Percentiles rank a stretch among this genome's conserved stretches.
phyloP scores from a whole-genome alignment of 1,140 invertebrate genomes.

The Bombus fervidus region DNA sequence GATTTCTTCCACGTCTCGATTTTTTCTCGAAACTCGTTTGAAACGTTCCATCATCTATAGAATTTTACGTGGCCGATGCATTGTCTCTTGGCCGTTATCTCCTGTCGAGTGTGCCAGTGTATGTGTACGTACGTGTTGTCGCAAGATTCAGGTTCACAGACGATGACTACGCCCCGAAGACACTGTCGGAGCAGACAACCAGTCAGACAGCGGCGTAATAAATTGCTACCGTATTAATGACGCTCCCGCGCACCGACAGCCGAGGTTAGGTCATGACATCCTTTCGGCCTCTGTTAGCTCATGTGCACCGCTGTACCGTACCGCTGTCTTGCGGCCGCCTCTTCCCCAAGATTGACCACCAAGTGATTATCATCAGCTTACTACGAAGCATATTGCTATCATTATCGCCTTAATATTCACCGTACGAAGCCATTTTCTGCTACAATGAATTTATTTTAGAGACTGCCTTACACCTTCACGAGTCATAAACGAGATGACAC shows the following conservation, averaged over 20 bases:
- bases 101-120: neutral
- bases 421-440: neutral
- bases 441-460: conserved; percentile 26
- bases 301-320: conserved; percentile 35
- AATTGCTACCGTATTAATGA: conserved; percentile 81
- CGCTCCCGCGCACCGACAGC: conserved; percentile 70
- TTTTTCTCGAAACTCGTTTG: conserved; percentile 11
- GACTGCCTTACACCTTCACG: neutral
- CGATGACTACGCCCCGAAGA: conserved; percentile 69
- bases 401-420: conserved; percentile 42
- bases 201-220: conserved; percentile 77
- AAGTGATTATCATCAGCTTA: conserved; percentile 55
- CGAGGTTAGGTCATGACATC: conserved; percentile 66
- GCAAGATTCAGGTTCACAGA: conserved; percentile 46
- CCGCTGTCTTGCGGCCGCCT: conserved; percentile 49
- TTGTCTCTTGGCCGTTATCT: conserved; percentile 28
- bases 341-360: conserved; percentile 49
- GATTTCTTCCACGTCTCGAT: neutral
- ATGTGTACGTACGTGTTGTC: conserved; percentile 29
- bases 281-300: conserved; percentile 56
- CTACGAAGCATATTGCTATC: conserved; percentile 35
- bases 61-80: conserved; percentile 19
- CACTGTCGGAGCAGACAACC: conserved; percentile 67
- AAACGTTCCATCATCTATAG: neutral
- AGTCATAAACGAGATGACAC: conserved; percentile 27